Base-by-base conservation (phyloP, 2,888 invertebrate species). In the Drosophila lutescens region DNA sequence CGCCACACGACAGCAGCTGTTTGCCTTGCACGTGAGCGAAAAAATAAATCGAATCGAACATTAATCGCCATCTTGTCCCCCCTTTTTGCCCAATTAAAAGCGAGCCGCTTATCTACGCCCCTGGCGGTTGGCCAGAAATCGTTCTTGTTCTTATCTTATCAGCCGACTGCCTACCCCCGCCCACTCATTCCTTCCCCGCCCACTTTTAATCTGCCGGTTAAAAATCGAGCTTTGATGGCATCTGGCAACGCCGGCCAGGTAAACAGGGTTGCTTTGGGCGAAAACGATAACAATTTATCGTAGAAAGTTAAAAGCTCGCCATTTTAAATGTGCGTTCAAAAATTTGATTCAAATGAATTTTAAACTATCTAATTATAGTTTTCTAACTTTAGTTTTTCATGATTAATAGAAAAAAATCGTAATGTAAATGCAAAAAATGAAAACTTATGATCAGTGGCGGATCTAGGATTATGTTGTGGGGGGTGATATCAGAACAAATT, bases 1-100 rank as follows among this genome's bases (percentile, higher is more conserved):
- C 32, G 7, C 15, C 17, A 32, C 47, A 30, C 7, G 26, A 26
- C 36, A 44, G 63, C 84, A 78, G 78, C 76, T 78, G 78, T 65
- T 79, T 61, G 62, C 30, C 50, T 66, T 61, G 78, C 84, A 84
- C 84, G 80, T 80, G 84, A 81, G 78, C 34, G 54, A 34, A 17
- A 61, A 30, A 43, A 47, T 12, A 15, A 46, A 20, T 34, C 9
- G 26, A 15, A 38, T 36, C 26, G 36, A 38, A 40, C 60, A 47
- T 47, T 38, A 32, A 62, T 71, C 75, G 69, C 85, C 81, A 81
- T 86, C 50, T 72, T 72, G 38, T 50, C 41, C 34, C 15, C 47
- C 10, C 15, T n/a, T 23, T 30, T 36, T 12, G 20, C 20, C 82
- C 83, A 83, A 83, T 83, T 74, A 58, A 23, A 88, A 41, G 41